These are phyloP conservation scores for Rhagoletis zephyria DNA, from an alignment of 1,140 invertebrate species.

Conservation along the genomic window DNA sequence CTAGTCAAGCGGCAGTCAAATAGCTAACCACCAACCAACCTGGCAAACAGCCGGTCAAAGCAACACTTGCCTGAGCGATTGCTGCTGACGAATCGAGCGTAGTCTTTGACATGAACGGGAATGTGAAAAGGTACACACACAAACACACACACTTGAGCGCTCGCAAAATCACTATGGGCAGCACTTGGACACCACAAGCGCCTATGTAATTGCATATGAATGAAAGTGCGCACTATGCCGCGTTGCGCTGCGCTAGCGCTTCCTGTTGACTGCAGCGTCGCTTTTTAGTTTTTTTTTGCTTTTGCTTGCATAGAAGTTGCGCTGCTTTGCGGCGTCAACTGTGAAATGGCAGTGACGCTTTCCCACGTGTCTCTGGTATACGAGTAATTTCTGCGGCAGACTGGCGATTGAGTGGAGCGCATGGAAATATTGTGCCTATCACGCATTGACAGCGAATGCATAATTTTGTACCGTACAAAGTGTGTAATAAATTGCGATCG, in stretches of 20 bases:
- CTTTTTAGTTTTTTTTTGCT: not conserved
- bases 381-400: too few relatives aligned
- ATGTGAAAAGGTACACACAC: not conserved
- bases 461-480: too few relatives aligned
- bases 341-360: too few relatives aligned
- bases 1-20: not conserved
- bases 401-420: too few relatives aligned
- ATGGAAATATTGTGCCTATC: too few relatives aligned
- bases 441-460: too few relatives aligned
- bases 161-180: not conserved
- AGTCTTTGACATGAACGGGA: not conserved
- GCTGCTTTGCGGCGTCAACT: not conserved
- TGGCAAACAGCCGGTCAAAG: not conserved
- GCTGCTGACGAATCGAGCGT: slow-evolving; percentile 35
- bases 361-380: too few relatives aligned
- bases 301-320: too few relatives aligned
- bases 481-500: too few relatives aligned
- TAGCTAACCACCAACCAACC: not conserved
- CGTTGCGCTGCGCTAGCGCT: not conserved
- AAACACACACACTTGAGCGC: not conserved
- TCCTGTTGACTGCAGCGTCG: not conserved
- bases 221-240: not conserved
- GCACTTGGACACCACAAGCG: not conserved
- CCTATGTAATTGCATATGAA: not conserved
- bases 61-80: slow-evolving; percentile 1